Evolutionary conservation across 1,140 invertebrate genomes (phyloP), one percentile per base, ranked within the genome.

Genomic region (Eurosta solidaginis): DNA sequence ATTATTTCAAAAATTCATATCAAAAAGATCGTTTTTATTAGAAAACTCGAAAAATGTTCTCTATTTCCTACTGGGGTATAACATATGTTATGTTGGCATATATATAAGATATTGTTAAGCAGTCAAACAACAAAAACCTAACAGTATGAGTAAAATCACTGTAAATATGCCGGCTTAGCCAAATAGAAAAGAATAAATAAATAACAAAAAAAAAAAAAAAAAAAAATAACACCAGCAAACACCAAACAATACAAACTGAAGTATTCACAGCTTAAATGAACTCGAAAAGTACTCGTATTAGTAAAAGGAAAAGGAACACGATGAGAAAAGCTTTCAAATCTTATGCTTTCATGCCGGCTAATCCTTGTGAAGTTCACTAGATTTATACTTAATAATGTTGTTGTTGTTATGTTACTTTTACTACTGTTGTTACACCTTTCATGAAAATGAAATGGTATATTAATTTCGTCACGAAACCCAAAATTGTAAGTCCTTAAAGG

Each of bases 311-410:
- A 83, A 84, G 84, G 79, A 27, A 74, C 73, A 73, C 54, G 44
- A 78, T 74, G 68, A 50, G 76, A 79, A 87, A 86, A 87, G 85
- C 84, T 87, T 86, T 86, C 86, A 85, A 87, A 86, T 85, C 85
- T 87, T 83, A 86, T 87, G 85, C 85, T 87, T 87, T 87, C 85
- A 84, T 87, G 85, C 82, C 83, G 85, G 85, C 85, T 87, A 87
- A 87, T 87, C 85, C 85, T 84, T 86, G 83, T 86, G 84, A 87
- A 87, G 85, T 86, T 87, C 85, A 86, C 85, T 86, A 85, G 84
- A 86, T 85, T 86, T 82, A 84, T 80, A 81, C 83, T 82, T 84
- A 79, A 77, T 80, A 81, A 78, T 85, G 81, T 81, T 85, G 81
- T 77, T 83, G 80, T 79, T 83, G 80, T 82, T 79, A 63, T 74